Base-by-base conservation (phyloP, 2,797 vertebrate species). In the Urophycis tenuis region DNA sequence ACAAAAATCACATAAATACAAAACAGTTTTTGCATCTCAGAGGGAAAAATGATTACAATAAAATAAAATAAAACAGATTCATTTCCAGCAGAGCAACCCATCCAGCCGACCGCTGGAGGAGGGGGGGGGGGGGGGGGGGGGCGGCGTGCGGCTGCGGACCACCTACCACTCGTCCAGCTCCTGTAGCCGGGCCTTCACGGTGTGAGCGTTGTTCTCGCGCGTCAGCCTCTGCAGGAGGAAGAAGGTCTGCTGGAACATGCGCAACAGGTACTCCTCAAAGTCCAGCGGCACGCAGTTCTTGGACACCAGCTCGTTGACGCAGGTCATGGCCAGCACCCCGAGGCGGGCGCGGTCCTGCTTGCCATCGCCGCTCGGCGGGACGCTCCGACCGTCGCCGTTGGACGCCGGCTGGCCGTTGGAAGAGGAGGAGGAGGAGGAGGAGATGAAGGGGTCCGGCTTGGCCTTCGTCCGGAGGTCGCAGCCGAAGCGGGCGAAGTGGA, bases 211-310 rank as follows among this genome's bases (percentile, higher is more conserved):
- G 87, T 94, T 96, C 88, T 99, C 96, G 82, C 92, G 86, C 2
- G 93, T 94, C 85, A 99, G 94, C 92, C 95, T 96, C 91, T 99
- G 97, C 84, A 99, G 94, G 85, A 99, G 95, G 91, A 98, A 98
- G 92, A 99, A 99, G 3, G 98, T 98, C 92, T 99, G 98, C 93
- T 99, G 98, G 92, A 99, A 99, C 95, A 98, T 98, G 45, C 97
- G 94, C 75, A 99, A 92, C 86, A 99, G 93, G 85, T 98, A 99
- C 85, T 99, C 97, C 92, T 99, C 97, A 34, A 99, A 99, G 86
- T 99, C 97, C 93, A 97, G 85, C 14, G 98, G 98, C 89, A 99
- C 97, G 0, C 98, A 99, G 95, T 99, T 99, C 93, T 99, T 99
- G 80, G 96, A 98, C 94, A 99, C 97, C 71, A 99, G 95, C 91